A percentile compares a stretch with the other conserved stretches of the same genome.
Evolutionary conservation across 2,888 invertebrate species (phyloP).

Genomic region (Anticlea derivata): DNA sequence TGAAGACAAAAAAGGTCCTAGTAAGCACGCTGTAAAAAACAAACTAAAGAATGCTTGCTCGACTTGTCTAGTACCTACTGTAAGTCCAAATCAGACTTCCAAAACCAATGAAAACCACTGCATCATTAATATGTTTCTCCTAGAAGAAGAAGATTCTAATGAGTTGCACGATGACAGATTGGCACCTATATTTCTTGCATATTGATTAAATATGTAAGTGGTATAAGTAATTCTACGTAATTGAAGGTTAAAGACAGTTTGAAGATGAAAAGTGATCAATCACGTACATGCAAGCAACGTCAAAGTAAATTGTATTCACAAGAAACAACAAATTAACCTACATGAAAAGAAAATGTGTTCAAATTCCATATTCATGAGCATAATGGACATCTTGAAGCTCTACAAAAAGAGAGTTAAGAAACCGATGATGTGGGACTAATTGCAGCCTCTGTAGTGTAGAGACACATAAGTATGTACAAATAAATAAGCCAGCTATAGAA

Average conservation of each 20-base stretch:
- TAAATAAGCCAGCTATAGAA: background rate
- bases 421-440: slow-evolving; percentile 12
- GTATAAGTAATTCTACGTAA: too few species aligned
- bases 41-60: too few species aligned
- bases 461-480: background rate
- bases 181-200: slow-evolving; percentile 6
- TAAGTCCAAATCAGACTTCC: too few species aligned
- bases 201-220: background rate
- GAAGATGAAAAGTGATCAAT: slow-evolving; percentile 31
- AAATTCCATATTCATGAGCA: slow-evolving; percentile 17
- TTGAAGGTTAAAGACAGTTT: slow-evolving; percentile 11
- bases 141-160: background rate
- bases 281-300: slow-evolving; percentile 15
- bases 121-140: background rate
- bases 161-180: background rate
- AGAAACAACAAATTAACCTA: slow-evolving; percentile 18
- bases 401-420: slow-evolving; percentile 5
- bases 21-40: too few species aligned
- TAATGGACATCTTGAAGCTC: slow-evolving; percentile 13
- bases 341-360: slow-evolving; percentile 21
- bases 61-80: too few species aligned
- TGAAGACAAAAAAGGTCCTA: background rate
- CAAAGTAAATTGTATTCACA: slow-evolving; percentile 5
- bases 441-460: background rate
- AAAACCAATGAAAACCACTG: background rate